Conservation (phyloP, 2,797 vertebrate species). For the Threskiornis aethiopicus region DNA sequence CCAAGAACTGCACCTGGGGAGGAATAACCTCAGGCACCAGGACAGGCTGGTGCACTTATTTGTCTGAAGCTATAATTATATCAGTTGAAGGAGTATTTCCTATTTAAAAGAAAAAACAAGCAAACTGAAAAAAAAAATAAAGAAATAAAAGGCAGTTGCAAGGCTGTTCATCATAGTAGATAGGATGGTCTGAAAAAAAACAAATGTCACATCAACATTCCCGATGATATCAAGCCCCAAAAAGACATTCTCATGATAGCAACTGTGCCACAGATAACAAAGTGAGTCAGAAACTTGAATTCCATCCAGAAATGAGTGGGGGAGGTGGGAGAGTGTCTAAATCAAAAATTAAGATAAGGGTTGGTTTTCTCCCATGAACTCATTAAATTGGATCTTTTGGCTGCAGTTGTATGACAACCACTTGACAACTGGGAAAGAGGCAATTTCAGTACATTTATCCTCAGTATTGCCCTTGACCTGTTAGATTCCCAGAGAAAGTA, state of each 20-base stretch:
- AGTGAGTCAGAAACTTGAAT: conserved; percentile 44
- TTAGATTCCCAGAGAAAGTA: background rate
- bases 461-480: background rate
- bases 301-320: background rate
- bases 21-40: background rate
- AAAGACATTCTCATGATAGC: conserved; percentile 8
- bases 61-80: background rate
- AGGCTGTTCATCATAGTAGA: background rate
- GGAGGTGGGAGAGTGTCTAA: background rate
- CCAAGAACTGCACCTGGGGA: background rate
- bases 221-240: background rate
- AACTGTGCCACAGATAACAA: conserved; percentile 1
- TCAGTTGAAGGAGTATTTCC: background rate
- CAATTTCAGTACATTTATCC: background rate
- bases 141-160: background rate
- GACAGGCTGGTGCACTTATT: background rate
- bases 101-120: background rate
- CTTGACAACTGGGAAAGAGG: background rate
- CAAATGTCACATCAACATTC: background rate
- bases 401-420: background rate
- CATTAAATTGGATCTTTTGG: conserved; percentile 17
- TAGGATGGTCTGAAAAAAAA: background rate
- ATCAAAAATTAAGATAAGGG: conserved; percentile 24
- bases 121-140: background rate
- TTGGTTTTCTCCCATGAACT: conserved; percentile 38